phyloP scores from a whole-genome alignment of 2,113 vertebrate genomes.

The Nyctibius bracteatus region DNA sequence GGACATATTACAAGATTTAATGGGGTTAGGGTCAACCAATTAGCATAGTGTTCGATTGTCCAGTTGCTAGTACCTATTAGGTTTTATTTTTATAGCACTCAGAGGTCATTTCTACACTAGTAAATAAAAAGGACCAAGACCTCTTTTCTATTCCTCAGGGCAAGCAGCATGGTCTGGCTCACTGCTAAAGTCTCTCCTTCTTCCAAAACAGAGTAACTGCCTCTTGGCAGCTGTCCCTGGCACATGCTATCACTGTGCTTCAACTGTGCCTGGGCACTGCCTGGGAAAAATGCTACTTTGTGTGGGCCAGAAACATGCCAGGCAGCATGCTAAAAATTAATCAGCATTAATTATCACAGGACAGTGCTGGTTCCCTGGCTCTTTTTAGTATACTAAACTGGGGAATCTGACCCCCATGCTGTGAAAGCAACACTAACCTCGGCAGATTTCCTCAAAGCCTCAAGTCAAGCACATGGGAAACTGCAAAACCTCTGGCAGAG shows the following conservation, averaged over 20 bases:
- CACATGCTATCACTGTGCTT: background rate
- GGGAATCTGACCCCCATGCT: background rate
- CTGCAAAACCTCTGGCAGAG: background rate
- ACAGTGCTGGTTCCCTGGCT: background rate
- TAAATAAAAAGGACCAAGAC: background rate
- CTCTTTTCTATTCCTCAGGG: background rate
- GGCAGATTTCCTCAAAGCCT: background rate
- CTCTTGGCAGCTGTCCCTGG: constrained; percentile 28
- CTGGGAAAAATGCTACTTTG: background rate
- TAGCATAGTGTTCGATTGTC: background rate
- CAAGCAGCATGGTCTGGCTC: background rate
- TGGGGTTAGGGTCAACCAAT: background rate
- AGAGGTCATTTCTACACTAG: background rate
- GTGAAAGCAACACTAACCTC: background rate
- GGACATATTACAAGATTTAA: background rate
- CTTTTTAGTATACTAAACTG: background rate
- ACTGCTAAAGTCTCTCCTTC: background rate
- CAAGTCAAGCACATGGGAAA: accelerated
- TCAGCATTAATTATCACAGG: background rate
- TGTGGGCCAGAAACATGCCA: background rate
- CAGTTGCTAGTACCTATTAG: background rate
- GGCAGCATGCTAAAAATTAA: constrained; percentile 29
- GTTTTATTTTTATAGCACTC: constrained; percentile 7
- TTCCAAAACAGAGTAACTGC: background rate
- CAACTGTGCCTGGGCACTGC: background rate